Base-by-base conservation (phyloP, 2,113 vertebrate species). In the Sisor rabdophorus region DNA sequence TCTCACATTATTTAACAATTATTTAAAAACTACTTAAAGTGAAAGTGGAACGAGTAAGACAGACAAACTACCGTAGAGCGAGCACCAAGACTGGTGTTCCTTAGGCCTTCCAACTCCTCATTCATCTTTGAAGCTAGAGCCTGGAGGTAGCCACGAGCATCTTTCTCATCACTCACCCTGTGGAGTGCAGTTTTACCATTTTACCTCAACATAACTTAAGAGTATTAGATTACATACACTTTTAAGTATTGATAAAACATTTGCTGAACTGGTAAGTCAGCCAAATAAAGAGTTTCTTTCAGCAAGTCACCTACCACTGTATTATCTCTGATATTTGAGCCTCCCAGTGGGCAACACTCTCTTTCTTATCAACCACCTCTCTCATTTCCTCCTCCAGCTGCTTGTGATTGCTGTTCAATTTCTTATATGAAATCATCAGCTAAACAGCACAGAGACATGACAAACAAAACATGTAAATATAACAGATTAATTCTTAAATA, bases 161-260 rank as follows among this genome's bases (percentile, higher is more conserved):
- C 97, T 85, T 99, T 99, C 87, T 99, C 97, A 89, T 99, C 97
- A 8, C 97, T 99, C 84, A 99, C 97, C 97, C 97, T 98, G 82
- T 7, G 28, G 12, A 60, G 22, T 26, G 73, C 5, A 53, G n/a
- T 48, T 40, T 61, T 4, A 70, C 15, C 36, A 28, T 3, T 24
- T 22, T 26, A 64, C 16, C 54, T n/a, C n/a, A 36, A 36, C 7
- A 24, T 26, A n/a, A 26, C n/a, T 44, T 52, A 75, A 40, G 19
- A 40, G 58, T 50, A 78, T 67, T 24, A 80, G 75, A 75, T 65
- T 9, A 17, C n/a, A 48, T 59, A 47, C 2, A 22, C 3, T 40
- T 60, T 2, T 8, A 13, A 30, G 44, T 44, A 40, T 9, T 56
- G 6, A 3, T 1, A 16, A 47, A 12, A 64, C 47, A 67, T 48